These are phyloP conservation scores for Zaprionus nigranus DNA, from an alignment of 1,140 invertebrate species.

Conservation along the genomic window DNA sequence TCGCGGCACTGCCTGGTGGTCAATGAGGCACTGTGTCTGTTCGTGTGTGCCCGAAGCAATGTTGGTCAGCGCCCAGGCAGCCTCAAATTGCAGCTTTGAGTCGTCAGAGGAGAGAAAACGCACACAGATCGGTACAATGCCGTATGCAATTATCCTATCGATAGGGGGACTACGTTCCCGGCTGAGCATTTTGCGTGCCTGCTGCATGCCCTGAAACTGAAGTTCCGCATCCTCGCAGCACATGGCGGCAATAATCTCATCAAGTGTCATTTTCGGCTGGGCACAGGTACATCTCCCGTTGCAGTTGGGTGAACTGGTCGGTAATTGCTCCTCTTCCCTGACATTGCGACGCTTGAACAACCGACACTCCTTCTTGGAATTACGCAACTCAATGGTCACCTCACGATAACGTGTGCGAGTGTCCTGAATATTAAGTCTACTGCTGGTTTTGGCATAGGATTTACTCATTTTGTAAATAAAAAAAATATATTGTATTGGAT, in stretches of 20 bases:
- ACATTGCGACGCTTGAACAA: conserved; percentile 97
- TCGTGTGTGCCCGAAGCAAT: conserved; percentile 97
- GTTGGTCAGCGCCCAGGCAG: conserved; percentile 99
- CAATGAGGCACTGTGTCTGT: conserved; percentile 94
- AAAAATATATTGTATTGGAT: neutral
- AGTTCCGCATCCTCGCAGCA: conserved; percentile 87
- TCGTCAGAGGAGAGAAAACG: conserved; percentile 90
- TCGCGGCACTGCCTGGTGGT: conserved; percentile 93
- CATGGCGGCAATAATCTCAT: conserved; percentile 89
- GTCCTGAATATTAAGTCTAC: conserved; percentile 85
- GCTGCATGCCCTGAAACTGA: conserved; percentile 89
- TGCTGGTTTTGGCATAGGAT: conserved; percentile 59
- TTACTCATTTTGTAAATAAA: conserved; percentile 69
- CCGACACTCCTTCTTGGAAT: conserved; percentile 97
- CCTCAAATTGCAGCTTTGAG: conserved; percentile 97
- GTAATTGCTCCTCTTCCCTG: conserved; percentile 85
- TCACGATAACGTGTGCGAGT: conserved; percentile 94
- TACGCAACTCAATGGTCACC: conserved; percentile 94
- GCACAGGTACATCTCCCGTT: conserved; percentile 50
- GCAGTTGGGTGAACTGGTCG: conserved; percentile 77
- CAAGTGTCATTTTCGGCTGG: conserved; percentile 85
- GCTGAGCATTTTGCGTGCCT: conserved; percentile 95
- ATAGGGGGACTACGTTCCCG: conserved; percentile 97
- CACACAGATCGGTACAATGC: conserved; percentile 94
- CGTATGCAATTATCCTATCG: conserved; percentile 93